Conservation (phyloP, 2,113 vertebrate species). For the Bambusicola thoracicus region DNA sequence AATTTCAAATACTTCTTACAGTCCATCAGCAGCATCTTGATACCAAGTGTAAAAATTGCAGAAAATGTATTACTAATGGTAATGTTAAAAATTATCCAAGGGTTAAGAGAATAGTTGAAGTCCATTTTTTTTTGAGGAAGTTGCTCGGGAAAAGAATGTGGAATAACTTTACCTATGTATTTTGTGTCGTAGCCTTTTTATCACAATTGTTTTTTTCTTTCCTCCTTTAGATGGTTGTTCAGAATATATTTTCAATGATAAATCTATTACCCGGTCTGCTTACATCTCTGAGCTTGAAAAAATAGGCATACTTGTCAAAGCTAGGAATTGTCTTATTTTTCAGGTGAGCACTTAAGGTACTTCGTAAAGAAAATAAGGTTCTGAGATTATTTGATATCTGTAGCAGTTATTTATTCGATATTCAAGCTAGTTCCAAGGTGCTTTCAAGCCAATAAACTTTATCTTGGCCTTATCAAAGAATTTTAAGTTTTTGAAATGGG, state of each 20-base stretch:
- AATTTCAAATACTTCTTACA: background rate
- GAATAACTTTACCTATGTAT: background rate
- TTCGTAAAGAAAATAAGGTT: background rate
- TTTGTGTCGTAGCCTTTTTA: background rate
- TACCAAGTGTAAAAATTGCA: background rate
- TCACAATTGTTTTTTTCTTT: background rate
- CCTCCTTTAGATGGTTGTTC: conserved; percentile 80
- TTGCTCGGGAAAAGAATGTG: background rate
- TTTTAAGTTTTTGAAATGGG: background rate
- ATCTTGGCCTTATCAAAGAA: background rate
- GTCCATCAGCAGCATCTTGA: background rate
- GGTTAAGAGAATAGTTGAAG: background rate
- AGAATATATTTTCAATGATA: conserved; percentile 83
- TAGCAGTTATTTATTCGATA: background rate
- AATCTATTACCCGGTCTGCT: conserved; percentile 71
- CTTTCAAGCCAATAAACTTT: background rate
- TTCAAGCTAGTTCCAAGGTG: background rate
- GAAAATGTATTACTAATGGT: fast-evolving
- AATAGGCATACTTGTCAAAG: conserved; percentile 89
- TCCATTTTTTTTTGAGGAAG: background rate
- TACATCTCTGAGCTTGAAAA: conserved; percentile 86
- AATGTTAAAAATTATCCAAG: background rate
- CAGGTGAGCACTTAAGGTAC: conserved; percentile 82
- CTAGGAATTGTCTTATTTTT: conserved; percentile 91
- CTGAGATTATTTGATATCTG: background rate